A percentile compares a stretch with the other conserved stretches of the same genome.
Evolutionary conservation across 2,797 vertebrate genomes (phyloP).

Genomic region (Psittacula derbiana): DNA sequence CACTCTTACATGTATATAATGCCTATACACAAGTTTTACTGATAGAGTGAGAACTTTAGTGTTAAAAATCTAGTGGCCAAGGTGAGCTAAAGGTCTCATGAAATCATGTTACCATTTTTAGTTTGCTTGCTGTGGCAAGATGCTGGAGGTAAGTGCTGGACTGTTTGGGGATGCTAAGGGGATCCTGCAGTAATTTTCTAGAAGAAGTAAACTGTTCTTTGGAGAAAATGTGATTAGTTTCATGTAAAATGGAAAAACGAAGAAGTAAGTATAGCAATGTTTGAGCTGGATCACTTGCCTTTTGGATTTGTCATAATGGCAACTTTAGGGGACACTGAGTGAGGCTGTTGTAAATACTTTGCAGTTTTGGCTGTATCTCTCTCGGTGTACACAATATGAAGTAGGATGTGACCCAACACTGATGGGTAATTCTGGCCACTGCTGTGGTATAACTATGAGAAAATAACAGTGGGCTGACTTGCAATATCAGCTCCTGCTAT

Average conservation of each 20-base stretch:
- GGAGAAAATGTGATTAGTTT: neutral
- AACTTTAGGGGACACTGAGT: neutral
- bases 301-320: neutral
- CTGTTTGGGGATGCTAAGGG: neutral
- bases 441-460: neutral
- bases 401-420: neutral
- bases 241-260: neutral
- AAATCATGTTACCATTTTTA: neutral
- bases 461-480: neutral
- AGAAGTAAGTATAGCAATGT: neutral
- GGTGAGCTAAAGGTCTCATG: neutral
- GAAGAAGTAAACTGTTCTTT: neutral
- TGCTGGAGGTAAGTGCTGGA: neutral
- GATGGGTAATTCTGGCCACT: neutral
- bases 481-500: neutral
- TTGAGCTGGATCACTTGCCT: neutral
- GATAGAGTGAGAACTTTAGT: neutral
- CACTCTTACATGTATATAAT: neutral
- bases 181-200: neutral
- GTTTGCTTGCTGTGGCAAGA: neutral
- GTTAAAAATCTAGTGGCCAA: neutral
- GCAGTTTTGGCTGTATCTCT: neutral
- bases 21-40: neutral
- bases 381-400: accelerated
- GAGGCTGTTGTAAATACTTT: neutral